phyloP scores from a whole-genome alignment of 1,140 invertebrate species.

The Drosophila lowei region DNA sequence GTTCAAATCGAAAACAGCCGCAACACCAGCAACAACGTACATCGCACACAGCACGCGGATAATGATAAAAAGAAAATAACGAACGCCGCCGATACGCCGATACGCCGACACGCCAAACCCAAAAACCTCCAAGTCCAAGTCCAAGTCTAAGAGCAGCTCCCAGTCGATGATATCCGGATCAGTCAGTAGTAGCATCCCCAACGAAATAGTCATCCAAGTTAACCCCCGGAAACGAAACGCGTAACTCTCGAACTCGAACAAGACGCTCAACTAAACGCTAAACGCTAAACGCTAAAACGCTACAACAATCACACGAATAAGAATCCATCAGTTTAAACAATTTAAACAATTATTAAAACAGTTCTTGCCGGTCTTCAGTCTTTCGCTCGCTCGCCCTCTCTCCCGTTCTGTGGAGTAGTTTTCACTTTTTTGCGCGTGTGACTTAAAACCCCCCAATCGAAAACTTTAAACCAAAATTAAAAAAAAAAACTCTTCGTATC shows the following conservation, averaged over 20 bases:
- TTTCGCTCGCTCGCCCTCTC: constrained; percentile 33
- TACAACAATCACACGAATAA: too few relatives aligned
- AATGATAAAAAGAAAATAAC: constrained; percentile 71
- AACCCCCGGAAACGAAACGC: too few relatives aligned
- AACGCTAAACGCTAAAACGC: too few relatives aligned
- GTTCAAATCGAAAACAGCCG: constrained; percentile 83
- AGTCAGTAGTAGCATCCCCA: too few relatives aligned
- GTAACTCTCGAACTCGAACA: neutral
- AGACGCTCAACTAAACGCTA: too few relatives aligned
- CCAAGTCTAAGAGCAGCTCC: constrained; percentile 7
- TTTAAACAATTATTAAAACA: too few relatives aligned
- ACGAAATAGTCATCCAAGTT: too few relatives aligned
- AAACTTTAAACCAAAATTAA: constrained; percentile 18
- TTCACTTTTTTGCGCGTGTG: constrained; percentile 58
- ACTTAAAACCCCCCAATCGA: constrained; percentile 6
- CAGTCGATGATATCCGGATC: constrained; percentile 5
- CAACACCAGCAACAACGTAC: constrained; percentile 80
- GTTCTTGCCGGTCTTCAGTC: too few relatives aligned
- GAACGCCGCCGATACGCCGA: constrained; percentile 34
- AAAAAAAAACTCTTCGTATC: constrained; percentile 23
- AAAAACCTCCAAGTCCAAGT: constrained; percentile 15
- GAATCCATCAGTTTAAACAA: too few relatives aligned
- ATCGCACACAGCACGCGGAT: constrained; percentile 75
- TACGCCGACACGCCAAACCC: constrained; percentile 33
- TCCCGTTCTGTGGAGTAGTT: constrained; percentile 30